phyloP scores from a whole-genome alignment of 37 sponge, comb jelly and placozoan species.

The Beroe ovata region DNA sequence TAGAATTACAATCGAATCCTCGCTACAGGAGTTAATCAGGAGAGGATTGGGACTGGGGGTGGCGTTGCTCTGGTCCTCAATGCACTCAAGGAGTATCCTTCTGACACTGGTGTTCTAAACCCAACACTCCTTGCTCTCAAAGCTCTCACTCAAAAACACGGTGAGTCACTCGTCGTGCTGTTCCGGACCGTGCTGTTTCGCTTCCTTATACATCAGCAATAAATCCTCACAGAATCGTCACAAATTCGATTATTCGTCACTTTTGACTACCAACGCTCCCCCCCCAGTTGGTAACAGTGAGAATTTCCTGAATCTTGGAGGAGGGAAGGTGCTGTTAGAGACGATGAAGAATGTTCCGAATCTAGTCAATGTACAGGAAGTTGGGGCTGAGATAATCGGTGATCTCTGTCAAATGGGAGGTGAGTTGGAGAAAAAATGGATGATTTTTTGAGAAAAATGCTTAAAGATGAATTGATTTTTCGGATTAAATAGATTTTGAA shows the following conservation, averaged over 20 bases:
- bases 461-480: background rate
- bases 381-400: constrained; percentile 58
- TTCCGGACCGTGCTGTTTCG: too few species aligned
- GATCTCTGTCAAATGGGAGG: constrained; percentile 66
- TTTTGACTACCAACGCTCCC: background rate
- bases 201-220: too few species aligned
- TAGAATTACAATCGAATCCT: too few species aligned
- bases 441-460: background rate
- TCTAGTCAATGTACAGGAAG: constrained; percentile 61
- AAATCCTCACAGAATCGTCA: too few species aligned
- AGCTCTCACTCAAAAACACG: constrained; percentile 67
- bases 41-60: background rate
- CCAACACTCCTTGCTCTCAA: constrained; percentile 63
- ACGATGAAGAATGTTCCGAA: constrained; percentile 61
- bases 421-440: background rate
- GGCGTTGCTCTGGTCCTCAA: constrained; percentile 37
- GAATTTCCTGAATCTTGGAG: constrained; percentile 38
- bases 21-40: constrained; percentile 53
- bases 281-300: constrained; percentile 54
- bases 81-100: constrained; percentile 54
- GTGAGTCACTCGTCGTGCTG: too few species aligned
- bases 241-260: too few species aligned
- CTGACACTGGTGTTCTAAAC: constrained; percentile 56
- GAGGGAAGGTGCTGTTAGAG: constrained; percentile 27
- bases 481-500: too few species aligned